Evolutionary conservation across 2,113 vertebrate species (phyloP).

Genomic region (Ophthalmolycus amberensis): DNA sequence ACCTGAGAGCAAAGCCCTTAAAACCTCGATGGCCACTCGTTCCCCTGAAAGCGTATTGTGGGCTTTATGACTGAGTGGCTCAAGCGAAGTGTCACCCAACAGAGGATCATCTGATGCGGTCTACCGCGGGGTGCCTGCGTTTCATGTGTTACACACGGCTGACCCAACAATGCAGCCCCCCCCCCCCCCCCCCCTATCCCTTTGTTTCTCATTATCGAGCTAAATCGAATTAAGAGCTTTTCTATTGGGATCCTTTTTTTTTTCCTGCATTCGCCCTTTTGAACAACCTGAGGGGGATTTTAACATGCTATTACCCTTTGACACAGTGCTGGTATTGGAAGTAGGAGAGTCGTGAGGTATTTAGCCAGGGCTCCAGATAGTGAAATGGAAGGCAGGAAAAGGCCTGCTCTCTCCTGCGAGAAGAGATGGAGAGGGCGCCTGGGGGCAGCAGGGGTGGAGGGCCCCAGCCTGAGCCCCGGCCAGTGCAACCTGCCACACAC

Average conservation of each 20-base stretch:
- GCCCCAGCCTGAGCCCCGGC: slow-evolving; percentile 77
- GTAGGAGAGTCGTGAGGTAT: slow-evolving; percentile 74
- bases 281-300: slow-evolving; percentile 80
- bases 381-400: slow-evolving; percentile 77
- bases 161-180: slow-evolving; percentile 51
- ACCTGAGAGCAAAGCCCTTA: slow-evolving; percentile 81
- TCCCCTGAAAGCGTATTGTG: slow-evolving; percentile 71
- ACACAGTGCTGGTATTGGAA: slow-evolving; percentile 71
- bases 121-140: slow-evolving; percentile 47
- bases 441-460: slow-evolving; percentile 75
- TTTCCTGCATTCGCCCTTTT: slow-evolving; percentile 68
- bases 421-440: slow-evolving; percentile 78
- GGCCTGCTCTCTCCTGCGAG: slow-evolving; percentile 66
- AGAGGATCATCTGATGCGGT: slow-evolving; percentile 71
- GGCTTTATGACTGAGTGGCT: slow-evolving; percentile 76
- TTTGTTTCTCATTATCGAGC: slow-evolving; percentile 75
- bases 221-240: slow-evolving; percentile 77
- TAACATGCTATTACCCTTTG: slow-evolving; percentile 84
- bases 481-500: slow-evolving; percentile 81
- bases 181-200: slow-evolving; percentile 18
- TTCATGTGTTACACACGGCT: slow-evolving; percentile 58
- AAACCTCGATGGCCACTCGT: slow-evolving; percentile 75
- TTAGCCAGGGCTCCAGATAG: slow-evolving; percentile 72
- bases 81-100: slow-evolving; percentile 63
- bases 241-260: slow-evolving; percentile 62